Evolutionary conservation across 1,140 invertebrate genomes (phyloP).

Genomic region (Drosophila pruinosa): DNA sequence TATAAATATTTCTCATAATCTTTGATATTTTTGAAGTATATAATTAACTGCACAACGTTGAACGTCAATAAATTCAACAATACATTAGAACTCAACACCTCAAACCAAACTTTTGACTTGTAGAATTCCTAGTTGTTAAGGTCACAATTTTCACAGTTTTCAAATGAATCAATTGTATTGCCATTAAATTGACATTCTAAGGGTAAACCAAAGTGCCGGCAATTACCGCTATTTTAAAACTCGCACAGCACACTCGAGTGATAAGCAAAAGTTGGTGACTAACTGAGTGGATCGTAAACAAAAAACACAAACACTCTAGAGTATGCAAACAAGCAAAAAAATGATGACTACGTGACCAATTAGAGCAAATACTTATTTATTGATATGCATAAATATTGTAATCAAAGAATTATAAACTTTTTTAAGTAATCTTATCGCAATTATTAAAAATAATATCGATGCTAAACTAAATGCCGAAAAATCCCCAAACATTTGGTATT

Average conservation of each 20-base stretch:
- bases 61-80: too few species aligned
- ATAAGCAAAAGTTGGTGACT: conserved; percentile 20
- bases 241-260: not conserved
- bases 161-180: conserved; percentile 28
- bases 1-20: not conserved
- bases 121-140: too few species aligned
- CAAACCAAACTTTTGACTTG: too few species aligned
- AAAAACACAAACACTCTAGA: not conserved
- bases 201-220: not conserved
- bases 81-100: too few species aligned
- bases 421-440: conserved; percentile 40
- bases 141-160: not conserved
- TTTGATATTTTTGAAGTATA: too few species aligned
- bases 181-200: not conserved
- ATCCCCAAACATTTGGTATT: conserved; percentile 8
- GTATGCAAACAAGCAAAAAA: not conserved
- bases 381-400: conserved; percentile 27
- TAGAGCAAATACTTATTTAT: conserved; percentile 14
- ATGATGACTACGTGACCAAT: conserved; percentile 67
- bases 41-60: too few species aligned
- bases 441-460: conserved; percentile 31
- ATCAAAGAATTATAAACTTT: conserved; percentile 21
- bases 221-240: not conserved
- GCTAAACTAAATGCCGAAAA: conserved; percentile 13
- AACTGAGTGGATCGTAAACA: not conserved